Evolutionary conservation across 2,113 vertebrate genomes (phyloP).

Genomic region (Fukomys damarensis): DNA sequence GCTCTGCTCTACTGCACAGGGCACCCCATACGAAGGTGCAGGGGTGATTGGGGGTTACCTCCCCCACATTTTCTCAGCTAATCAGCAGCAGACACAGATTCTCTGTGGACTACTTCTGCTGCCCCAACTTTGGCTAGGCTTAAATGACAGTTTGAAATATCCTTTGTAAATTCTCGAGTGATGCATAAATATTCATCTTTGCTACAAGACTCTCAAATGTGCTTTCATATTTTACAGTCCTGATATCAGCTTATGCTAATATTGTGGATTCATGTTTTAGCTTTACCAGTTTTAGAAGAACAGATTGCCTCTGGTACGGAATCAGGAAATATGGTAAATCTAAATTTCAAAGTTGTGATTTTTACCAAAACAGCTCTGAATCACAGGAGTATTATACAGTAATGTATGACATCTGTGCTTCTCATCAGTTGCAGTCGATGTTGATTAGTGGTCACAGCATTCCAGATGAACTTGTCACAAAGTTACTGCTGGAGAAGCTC

Average conservation of each 20-base stretch:
- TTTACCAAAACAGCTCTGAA: background rate
- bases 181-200: background rate
- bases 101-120: background rate
- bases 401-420: constrained; percentile 45
- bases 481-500: constrained; percentile 90
- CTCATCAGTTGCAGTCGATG: constrained; percentile 66
- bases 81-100: background rate
- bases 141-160: background rate
- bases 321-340: constrained; percentile 89
- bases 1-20: background rate
- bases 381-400: background rate
- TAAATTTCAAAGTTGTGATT: background rate
- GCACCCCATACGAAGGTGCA: background rate
- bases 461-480: constrained; percentile 90
- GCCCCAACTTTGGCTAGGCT: background rate
- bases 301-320: constrained; percentile 87
- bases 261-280: constrained; percentile 84
- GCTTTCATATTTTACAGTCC: constrained; percentile 42
- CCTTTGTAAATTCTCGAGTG: constrained; percentile 2
- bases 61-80: background rate
- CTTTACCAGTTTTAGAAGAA: constrained; percentile 89
- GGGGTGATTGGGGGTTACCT: background rate
- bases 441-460: constrained; percentile 89
- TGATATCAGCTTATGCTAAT: constrained; percentile 46
- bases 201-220: background rate